phyloP scores from a whole-genome alignment of 37 sponge, comb jelly and placozoan species.

The Hormiphora californensis region DNA sequence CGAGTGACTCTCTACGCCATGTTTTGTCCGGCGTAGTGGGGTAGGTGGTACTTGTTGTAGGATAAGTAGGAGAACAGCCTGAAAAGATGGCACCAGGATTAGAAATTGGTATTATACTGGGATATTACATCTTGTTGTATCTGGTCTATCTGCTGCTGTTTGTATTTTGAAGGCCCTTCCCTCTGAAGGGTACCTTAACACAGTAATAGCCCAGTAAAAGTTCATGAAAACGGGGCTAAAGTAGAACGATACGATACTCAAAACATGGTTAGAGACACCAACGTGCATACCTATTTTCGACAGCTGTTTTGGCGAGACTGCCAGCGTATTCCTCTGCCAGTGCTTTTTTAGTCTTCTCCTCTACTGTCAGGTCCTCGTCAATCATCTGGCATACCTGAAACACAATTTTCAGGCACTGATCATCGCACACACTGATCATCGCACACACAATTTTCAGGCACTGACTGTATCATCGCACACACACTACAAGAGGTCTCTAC shows the following conservation, averaged over 20 bases:
- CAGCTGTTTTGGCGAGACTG: slow-evolving; percentile 7
- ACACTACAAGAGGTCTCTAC: background rate
- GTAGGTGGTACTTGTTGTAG: slow-evolving; percentile 84
- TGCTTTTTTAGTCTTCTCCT: slow-evolving; percentile 17
- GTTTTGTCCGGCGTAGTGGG: slow-evolving; percentile 69
- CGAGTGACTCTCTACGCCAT: background rate
- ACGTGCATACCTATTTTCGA: slow-evolving; percentile 11
- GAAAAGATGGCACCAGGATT: no score
- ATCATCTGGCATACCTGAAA: slow-evolving; percentile 13
- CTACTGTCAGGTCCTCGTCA: slow-evolving; percentile 42
- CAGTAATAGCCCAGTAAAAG: no score
- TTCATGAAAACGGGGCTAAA: no score
- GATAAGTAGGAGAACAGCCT: slow-evolving; percentile 59
- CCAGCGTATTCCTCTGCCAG: slow-evolving; percentile 12
- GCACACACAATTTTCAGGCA: background rate
- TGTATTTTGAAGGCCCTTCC: no score
- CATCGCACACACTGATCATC: background rate
- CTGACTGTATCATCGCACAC: background rate
- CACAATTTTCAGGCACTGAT: background rate
- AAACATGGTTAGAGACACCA: no score
- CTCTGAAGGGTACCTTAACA: no score
- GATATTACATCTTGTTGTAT: no score
- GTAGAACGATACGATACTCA: no score
- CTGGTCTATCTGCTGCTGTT: no score
- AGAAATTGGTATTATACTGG: no score